These are phyloP conservation scores for Crocidura indochinensis DNA, from an alignment of 2,797 vertebrate genomes.

Conservation along the genomic window DNA sequence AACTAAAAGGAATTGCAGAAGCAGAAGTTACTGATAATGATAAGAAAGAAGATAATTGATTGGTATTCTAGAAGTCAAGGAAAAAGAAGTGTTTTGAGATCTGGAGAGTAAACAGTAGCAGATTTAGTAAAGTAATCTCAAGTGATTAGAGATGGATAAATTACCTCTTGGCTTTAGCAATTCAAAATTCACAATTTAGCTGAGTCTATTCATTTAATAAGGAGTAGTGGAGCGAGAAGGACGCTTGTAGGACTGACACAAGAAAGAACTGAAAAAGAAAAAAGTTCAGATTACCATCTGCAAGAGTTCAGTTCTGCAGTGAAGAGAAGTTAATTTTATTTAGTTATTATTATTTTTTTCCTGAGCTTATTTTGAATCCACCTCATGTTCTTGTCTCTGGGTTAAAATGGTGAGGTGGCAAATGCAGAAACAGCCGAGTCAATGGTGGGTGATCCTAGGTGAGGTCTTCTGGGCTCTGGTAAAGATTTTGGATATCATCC, in stretches of 20 bases:
- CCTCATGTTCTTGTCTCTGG: neutral
- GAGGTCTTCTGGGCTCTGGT: neutral
- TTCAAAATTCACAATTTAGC: neutral
- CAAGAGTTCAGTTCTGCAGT: neutral
- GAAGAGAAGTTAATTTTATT: neutral
- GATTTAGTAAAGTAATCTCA: neutral
- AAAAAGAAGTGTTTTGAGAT: conserved; percentile 39
- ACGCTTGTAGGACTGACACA: neutral
- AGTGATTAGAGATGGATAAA: neutral
- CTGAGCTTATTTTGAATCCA: neutral
- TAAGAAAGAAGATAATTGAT: neutral
- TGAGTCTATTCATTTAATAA: neutral
- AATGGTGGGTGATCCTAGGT: neutral
- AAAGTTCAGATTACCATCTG: neutral
- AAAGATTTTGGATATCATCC: neutral
- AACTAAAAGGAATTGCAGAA: neutral
- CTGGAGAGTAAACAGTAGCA: neutral
- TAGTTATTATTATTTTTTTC: neutral
- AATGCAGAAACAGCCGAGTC: neutral
- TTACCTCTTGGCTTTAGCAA: conserved; percentile 17
- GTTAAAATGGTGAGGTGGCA: neutral
- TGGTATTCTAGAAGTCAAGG: conserved; percentile 6
- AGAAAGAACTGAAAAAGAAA: neutral
- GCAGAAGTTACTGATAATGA: neutral
- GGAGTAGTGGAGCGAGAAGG: neutral